A percentile compares a stretch with the other conserved stretches of the same genome.
Conservation (phyloP, 2,113 vertebrate species). For the Pantherophis guttatus region DNA sequence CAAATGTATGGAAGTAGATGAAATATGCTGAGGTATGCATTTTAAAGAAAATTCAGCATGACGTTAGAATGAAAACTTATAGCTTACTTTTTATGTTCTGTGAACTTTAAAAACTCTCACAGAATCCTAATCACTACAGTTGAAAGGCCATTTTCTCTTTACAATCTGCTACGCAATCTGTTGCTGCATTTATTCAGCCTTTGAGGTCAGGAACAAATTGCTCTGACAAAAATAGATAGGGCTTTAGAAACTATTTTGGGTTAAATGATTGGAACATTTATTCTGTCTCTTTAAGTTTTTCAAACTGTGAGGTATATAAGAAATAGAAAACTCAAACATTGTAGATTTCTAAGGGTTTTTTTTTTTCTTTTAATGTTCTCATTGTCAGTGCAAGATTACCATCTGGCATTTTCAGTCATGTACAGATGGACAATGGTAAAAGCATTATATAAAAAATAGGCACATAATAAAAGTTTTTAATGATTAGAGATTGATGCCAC, state of each 20-base stretch:
- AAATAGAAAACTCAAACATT: not conserved
- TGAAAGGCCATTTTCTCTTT: constrained; percentile 1
- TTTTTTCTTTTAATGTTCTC: not conserved
- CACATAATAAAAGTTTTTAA: not conserved
- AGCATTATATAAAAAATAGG: not conserved
- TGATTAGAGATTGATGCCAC: not conserved
- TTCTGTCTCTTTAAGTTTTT: not conserved
- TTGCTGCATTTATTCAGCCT: constrained; percentile 7
- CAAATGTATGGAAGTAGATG: not conserved
- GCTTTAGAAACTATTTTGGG: constrained; percentile 16
- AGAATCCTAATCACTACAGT: constrained; percentile 1
- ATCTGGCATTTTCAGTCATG: not conserved
- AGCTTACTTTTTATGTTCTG: not conserved
- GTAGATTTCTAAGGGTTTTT: not conserved
- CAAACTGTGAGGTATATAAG: not conserved
- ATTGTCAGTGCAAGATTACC: not conserved
- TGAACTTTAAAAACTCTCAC: not conserved
- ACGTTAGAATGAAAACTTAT: not conserved
- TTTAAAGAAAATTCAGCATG: not conserved
- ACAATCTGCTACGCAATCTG: constrained; percentile 21
- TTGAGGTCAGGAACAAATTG: constrained; percentile 21
- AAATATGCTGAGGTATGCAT: not conserved
- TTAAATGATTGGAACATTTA: not conserved
- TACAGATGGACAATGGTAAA: not conserved
- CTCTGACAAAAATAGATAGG: constrained; percentile 16